Evolutionary conservation across 2,797 vertebrate genomes (phyloP).

Genomic region (Cheirogaleus major): DNA sequence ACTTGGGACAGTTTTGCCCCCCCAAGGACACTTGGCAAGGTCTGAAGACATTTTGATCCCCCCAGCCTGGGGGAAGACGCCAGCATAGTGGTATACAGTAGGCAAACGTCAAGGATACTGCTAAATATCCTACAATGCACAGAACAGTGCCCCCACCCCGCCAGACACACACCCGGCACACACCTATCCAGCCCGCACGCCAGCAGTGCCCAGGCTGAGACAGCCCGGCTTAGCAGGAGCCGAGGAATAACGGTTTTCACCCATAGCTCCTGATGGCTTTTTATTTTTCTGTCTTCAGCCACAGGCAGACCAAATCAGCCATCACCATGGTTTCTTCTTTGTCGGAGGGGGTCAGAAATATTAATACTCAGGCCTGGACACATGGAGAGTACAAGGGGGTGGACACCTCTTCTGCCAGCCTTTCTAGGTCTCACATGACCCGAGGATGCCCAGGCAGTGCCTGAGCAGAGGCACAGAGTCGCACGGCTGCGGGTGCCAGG

Average conservation of each 20-base stretch:
- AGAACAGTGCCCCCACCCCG: rapidly evolving
- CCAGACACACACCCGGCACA: background rate
- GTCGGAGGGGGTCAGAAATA: background rate
- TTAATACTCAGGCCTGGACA: no score
- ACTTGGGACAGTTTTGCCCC: background rate
- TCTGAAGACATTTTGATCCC: background rate
- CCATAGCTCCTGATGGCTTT: background rate
- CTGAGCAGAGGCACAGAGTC: no score
- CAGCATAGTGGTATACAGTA: background rate
- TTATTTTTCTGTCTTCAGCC: background rate
- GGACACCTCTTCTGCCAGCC: background rate
- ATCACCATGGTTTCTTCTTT: background rate
- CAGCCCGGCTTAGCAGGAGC: background rate
- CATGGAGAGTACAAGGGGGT: background rate
- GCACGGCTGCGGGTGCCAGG: background rate
- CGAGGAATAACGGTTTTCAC: background rate
- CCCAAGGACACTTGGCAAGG: background rate
- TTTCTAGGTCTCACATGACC: background rate
- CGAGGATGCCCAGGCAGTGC: no score
- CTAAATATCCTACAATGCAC: background rate
- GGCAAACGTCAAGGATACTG: background rate
- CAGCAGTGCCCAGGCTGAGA: rapidly evolving
- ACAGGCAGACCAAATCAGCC: background rate
- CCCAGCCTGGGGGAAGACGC: background rate
- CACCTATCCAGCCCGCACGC: background rate